Evolutionary conservation across 35 echinoderm and acorn worm genomes (phyloP).

Genomic region (Apostichopus parvimensis): DNA sequence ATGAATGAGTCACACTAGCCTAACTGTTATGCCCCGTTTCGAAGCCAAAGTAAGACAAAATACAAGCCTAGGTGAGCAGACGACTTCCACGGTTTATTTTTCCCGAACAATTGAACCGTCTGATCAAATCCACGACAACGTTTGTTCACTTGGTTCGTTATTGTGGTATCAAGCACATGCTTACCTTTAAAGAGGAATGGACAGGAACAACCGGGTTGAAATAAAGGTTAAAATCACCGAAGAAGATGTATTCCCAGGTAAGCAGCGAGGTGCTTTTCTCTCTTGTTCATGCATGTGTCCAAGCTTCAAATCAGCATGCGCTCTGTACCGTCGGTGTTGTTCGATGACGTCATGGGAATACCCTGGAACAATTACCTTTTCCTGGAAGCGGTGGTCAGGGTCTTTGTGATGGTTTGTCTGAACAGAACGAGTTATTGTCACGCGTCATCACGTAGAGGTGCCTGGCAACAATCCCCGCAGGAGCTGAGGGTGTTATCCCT

Average conservation of each 20-base stretch:
- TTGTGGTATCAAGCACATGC: too few relatives aligned
- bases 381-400: not conserved
- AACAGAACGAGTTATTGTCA: not conserved
- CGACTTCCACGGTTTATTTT: too few relatives aligned
- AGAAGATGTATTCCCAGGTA: not conserved
- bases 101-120: too few relatives aligned
- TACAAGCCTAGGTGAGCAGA: too few relatives aligned
- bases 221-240: not conserved
- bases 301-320: not conserved
- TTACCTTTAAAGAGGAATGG: too few relatives aligned
- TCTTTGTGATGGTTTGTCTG: not conserved
- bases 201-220: not conserved
- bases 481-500: not conserved
- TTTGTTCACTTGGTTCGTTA: too few relatives aligned
- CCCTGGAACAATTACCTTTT: not conserved
- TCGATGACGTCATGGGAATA: constrained; percentile 37
- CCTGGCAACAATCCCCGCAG: constrained; percentile 8
- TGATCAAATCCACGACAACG: too few relatives aligned
- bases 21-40: too few relatives aligned
- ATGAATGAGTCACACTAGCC: too few relatives aligned
- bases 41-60: too few relatives aligned
- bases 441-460: not conserved
- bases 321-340: too few relatives aligned
- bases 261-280: not conserved
- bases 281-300: not conserved